Conservation (phyloP, 1,140 invertebrate genomes). For the Eumeta japonica region DNA sequence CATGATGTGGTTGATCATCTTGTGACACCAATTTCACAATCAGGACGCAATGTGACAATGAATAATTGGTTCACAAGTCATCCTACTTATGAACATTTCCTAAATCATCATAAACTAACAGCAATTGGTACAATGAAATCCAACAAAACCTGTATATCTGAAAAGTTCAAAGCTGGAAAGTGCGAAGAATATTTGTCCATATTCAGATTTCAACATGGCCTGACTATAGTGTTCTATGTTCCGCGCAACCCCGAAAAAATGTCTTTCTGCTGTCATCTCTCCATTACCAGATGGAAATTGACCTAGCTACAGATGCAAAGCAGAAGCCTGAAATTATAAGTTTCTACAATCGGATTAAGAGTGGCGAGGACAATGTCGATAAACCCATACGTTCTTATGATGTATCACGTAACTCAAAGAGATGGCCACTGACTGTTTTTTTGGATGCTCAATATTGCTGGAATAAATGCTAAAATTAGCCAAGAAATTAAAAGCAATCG, state of each 20-base stretch:
- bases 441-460: slow-evolving; percentile 12
- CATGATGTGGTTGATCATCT: slow-evolving; percentile 20
- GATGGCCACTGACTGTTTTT: too few species aligned
- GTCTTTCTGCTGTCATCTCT: slow-evolving; percentile 20
- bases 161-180: slow-evolving; percentile 3
- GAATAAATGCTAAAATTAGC: slow-evolving; percentile 11
- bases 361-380: too few species aligned
- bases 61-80: slow-evolving; percentile 32
- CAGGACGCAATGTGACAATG: slow-evolving; percentile 26
- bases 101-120: slow-evolving; percentile 17
- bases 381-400: too few species aligned
- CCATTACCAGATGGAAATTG: slow-evolving; percentile 14
- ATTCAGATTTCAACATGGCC: slow-evolving; percentile 12
- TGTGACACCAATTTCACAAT: slow-evolving; percentile 17
- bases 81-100: slow-evolving; percentile 11
- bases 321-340: too few species aligned
- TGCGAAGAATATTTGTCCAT: slow-evolving; percentile 7
- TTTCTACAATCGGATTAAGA: too few species aligned
- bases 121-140: slow-evolving; percentile 21
- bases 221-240: slow-evolving; percentile 16
- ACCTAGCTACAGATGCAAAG: slow-evolving; percentile 3
- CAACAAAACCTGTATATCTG: slow-evolving; percentile 16
- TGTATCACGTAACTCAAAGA: too few species aligned
- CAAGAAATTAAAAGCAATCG: slow-evolving; percentile 2
- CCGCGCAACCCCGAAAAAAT: slow-evolving; percentile 19